Conservation (phyloP, 2,888 invertebrate species). For the Apodemia duryi region DNA sequence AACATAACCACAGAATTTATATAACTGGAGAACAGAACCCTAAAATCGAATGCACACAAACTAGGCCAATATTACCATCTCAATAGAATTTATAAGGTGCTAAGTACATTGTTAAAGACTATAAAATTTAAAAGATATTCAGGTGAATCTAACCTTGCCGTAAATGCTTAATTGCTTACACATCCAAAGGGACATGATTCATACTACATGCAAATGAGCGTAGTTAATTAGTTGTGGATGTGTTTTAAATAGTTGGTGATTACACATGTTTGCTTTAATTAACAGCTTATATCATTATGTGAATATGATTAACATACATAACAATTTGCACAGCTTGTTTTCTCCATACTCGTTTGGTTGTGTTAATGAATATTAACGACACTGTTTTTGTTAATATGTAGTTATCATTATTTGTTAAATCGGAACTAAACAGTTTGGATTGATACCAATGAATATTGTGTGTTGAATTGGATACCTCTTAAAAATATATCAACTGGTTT, state of each 20-base stretch:
- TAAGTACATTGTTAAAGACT: slow-evolving; percentile 10
- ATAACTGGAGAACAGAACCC: neutral
- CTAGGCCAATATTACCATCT: slow-evolving; percentile 1
- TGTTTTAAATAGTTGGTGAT: slow-evolving; percentile 29
- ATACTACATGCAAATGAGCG: slow-evolving; percentile 30
- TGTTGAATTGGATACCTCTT: too few species aligned
- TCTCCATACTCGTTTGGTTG: neutral
- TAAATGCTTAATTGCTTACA: slow-evolving; percentile 29
- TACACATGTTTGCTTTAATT: slow-evolving; percentile 27
- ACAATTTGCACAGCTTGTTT: neutral
- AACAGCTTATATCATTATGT: slow-evolving; percentile 24
- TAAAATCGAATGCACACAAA: slow-evolving; percentile 1
- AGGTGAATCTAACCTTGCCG: slow-evolving; percentile 31
- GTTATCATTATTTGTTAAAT: too few species aligned
- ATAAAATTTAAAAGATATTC: slow-evolving; percentile 27
- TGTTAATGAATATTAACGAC: neutral
- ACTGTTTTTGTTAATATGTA: too few species aligned
- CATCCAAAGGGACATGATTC: slow-evolving; percentile 32
- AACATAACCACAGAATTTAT: too few species aligned
- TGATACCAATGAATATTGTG: too few species aligned
- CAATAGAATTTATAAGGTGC: slow-evolving; percentile 2
- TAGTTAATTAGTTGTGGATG: slow-evolving; percentile 28
- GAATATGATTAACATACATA: slow-evolving; percentile 18
- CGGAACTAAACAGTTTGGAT: too few species aligned
- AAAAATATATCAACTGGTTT: too few species aligned